A percentile compares a stretch with the other conserved stretches of the same genome.
phyloP scores from a whole-genome alignment of 1,140 invertebrate genomes.

The Helicoverpa armigera region DNA sequence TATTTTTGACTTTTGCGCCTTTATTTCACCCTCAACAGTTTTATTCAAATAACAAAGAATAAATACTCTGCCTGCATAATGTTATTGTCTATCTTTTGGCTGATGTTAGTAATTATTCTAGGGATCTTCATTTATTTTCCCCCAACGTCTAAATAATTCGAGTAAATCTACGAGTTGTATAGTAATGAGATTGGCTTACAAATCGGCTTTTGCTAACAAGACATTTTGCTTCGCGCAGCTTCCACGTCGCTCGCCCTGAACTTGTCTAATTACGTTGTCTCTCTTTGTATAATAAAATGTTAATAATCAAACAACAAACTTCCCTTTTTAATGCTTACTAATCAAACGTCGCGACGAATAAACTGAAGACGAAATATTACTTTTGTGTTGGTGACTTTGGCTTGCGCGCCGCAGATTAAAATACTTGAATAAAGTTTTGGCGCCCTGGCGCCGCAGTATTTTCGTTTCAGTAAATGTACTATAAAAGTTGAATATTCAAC shows the following conservation, averaged over 20 bases:
- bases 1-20: background rate
- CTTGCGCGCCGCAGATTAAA: slow-evolving; percentile 32
- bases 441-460: slow-evolving; percentile 1
- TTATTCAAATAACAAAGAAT: too few species aligned
- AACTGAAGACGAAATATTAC: slow-evolving; percentile 30
- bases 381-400: slow-evolving; percentile 34
- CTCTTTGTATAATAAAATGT: slow-evolving; percentile 21
- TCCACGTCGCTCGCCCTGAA: background rate
- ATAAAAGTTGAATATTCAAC: slow-evolving; percentile 7
- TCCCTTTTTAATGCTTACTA: slow-evolving; percentile 26
- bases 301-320: slow-evolving; percentile 20
- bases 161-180: slow-evolving; percentile 20
- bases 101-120: slow-evolving; percentile 11
- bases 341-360: slow-evolving; percentile 21
- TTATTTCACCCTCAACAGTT: too few species aligned
- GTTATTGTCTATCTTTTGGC: background rate
- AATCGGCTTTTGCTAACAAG: slow-evolving; percentile 31
- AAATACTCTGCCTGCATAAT: too few species aligned
- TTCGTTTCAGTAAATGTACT: slow-evolving; percentile 16
- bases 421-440: slow-evolving; percentile 35
- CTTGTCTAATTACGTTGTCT: slow-evolving; percentile 26
- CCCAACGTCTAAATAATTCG: slow-evolving; percentile 23
- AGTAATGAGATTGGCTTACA: slow-evolving; percentile 13
- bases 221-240: background rate
- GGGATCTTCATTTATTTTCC: slow-evolving; percentile 15